phyloP scores from a whole-genome alignment of 2,113 vertebrate species.

The Collichthys lucidus region DNA sequence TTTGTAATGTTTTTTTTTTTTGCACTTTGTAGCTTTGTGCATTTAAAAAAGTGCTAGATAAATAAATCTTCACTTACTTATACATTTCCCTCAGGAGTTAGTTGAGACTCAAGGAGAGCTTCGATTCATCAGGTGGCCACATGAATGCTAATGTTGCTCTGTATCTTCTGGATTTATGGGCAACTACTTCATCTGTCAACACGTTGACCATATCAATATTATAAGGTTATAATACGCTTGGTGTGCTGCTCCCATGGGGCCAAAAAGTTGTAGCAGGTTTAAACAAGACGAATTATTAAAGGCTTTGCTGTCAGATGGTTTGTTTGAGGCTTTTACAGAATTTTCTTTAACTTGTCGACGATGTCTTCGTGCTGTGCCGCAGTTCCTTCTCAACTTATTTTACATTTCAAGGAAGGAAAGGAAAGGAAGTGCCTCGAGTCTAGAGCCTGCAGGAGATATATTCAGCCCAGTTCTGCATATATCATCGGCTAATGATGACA shows the following conservation, averaged over 20 bases:
- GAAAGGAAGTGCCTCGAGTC: neutral
- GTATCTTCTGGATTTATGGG: too few species aligned
- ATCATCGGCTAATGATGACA: conserved; percentile 7
- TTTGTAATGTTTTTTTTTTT: too few species aligned
- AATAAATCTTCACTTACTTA: too few species aligned
- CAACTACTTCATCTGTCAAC: neutral
- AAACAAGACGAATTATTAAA: neutral
- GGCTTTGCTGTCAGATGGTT: neutral
- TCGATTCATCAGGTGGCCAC: neutral
- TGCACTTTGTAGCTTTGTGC: too few species aligned
- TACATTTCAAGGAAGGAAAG: neutral
- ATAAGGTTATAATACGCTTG: neutral
- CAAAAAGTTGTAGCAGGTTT: neutral
- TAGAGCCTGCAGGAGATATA: neutral
- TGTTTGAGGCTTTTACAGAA: neutral
- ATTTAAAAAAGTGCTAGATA: too few species aligned
- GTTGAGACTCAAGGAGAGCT: neutral
- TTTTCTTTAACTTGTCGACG: neutral
- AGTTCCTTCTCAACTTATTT: conserved; percentile 1
- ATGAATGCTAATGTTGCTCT: too few species aligned
- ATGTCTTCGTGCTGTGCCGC: neutral
- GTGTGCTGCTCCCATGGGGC: neutral
- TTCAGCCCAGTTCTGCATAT: neutral
- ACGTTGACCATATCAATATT: neutral
- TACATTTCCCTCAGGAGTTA: neutral